These are phyloP conservation scores for Coleophora flavipennella DNA, from an alignment of 2,888 invertebrate genomes.

Conservation along the genomic window DNA sequence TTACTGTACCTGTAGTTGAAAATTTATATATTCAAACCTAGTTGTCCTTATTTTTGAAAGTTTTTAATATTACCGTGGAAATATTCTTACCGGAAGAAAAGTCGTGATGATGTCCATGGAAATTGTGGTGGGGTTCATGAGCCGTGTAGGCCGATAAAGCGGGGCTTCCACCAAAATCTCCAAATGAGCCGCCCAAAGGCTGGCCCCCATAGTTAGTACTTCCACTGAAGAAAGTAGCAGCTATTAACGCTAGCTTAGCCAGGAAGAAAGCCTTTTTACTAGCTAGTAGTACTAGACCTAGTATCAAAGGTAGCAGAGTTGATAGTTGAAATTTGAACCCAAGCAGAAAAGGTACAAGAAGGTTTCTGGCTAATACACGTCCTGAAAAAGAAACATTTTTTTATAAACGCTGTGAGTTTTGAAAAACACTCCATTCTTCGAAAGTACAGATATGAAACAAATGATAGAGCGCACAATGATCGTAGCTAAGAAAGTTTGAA, in stretches of 20 bases:
- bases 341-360: constrained; percentile 82
- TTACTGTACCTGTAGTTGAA: constrained; percentile 36
- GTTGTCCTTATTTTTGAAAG: too few species aligned
- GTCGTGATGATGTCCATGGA: constrained; percentile 35
- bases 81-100: constrained; percentile 25
- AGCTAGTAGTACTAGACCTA: constrained; percentile 79
- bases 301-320: constrained; percentile 80
- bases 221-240: constrained; percentile 79
- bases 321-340: constrained; percentile 86
- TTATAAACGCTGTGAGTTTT: too few species aligned
- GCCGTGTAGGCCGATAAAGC: constrained; percentile 45
- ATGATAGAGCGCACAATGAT: not conserved
- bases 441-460: too few species aligned
- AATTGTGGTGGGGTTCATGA: constrained; percentile 37
- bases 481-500: constrained; percentile 11
- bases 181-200: constrained; percentile 19
- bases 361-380: constrained; percentile 78
- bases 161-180: constrained; percentile 30
- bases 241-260: constrained; percentile 80
- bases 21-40: constrained; percentile 2
- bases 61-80: not conserved
- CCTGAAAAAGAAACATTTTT: constrained; percentile 66
- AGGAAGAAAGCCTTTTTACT: constrained; percentile 85
- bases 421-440: too few species aligned
- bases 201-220: constrained; percentile 56